Conservation (phyloP, 2,888 invertebrate species). For the Epirrhoe tristata region DNA sequence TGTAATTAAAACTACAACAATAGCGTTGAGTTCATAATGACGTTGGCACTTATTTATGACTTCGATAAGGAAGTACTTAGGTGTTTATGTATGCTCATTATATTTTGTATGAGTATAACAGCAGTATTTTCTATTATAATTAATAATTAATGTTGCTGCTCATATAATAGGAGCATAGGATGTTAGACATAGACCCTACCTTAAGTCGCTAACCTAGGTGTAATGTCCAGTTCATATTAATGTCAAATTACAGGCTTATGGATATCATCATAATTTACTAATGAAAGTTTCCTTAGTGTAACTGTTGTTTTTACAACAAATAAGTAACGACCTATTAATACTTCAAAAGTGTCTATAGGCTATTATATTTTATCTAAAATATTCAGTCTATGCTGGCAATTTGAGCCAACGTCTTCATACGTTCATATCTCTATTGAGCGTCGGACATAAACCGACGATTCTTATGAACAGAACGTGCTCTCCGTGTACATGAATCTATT, state of each 20-base stretch:
- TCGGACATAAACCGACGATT: slow-evolving; percentile 53
- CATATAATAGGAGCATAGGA: no score
- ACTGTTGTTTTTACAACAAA: no score
- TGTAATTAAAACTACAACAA: slow-evolving; percentile 22
- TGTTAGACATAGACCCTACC: no score
- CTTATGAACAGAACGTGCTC: slow-evolving; percentile 57
- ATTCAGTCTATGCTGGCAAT: neutral
- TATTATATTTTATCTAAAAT: neutral
- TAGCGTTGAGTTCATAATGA: slow-evolving; percentile 12
- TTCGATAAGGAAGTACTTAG: slow-evolving; percentile 16
- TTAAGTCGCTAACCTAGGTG: no score
- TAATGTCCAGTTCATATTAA: no score
- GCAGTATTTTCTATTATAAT: no score
- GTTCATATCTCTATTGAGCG: slow-evolving; percentile 3
- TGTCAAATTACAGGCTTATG: no score
- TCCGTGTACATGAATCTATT: slow-evolving; percentile 78
- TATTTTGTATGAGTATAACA: neutral
- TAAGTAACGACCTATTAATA: no score
- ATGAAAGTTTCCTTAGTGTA: no score
- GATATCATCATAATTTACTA: no score
- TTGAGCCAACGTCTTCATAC: slow-evolving; percentile 33
- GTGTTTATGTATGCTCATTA: neutral
- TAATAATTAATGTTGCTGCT: no score
- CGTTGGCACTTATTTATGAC: neutral
- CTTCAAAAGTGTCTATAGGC: no score